Evolutionary conservation across 2,113 vertebrate genomes (phyloP).

Genomic region (Scalopus aquaticus): DNA sequence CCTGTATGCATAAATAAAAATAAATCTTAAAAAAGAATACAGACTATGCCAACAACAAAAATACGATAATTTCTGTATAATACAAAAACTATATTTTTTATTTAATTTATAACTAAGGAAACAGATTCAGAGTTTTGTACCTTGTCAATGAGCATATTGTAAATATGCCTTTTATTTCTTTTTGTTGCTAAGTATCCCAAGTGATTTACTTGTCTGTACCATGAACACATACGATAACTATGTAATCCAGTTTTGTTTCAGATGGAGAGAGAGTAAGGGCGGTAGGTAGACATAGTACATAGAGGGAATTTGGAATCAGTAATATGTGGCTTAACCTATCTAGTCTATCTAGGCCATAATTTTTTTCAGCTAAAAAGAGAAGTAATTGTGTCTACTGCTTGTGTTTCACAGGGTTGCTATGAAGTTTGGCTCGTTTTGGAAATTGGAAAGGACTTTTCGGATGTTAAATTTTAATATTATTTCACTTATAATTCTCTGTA

Average conservation of each 20-base stretch:
- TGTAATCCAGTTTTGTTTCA: neutral
- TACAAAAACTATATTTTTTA: neutral
- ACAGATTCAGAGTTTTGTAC: neutral
- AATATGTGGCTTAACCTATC: neutral
- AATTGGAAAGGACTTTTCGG: neutral
- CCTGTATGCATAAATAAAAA: too few species aligned
- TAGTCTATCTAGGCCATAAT: neutral
- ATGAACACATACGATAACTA: neutral
- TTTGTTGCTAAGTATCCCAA: neutral
- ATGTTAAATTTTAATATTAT: slow-evolving; percentile 23
- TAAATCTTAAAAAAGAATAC: too few species aligned
- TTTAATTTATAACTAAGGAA: slow-evolving; percentile 12
- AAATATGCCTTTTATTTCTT: neutral
- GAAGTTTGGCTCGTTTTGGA: neutral
- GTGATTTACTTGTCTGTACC: neutral
- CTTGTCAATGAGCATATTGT: slow-evolving; percentile 18
- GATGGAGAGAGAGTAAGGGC: neutral
- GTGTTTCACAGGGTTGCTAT: neutral
- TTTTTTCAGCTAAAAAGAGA: neutral
- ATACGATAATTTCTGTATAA: neutral
- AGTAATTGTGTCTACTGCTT: neutral
- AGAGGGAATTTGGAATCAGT: neutral
- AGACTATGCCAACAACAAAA: neutral
- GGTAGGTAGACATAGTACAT: neutral
- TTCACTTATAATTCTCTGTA: neutral